Percentiles rank a stretch among this genome's conserved stretches.
Conservation (phyloP, 2,888 invertebrate species). For the Andrena flavipes region DNA sequence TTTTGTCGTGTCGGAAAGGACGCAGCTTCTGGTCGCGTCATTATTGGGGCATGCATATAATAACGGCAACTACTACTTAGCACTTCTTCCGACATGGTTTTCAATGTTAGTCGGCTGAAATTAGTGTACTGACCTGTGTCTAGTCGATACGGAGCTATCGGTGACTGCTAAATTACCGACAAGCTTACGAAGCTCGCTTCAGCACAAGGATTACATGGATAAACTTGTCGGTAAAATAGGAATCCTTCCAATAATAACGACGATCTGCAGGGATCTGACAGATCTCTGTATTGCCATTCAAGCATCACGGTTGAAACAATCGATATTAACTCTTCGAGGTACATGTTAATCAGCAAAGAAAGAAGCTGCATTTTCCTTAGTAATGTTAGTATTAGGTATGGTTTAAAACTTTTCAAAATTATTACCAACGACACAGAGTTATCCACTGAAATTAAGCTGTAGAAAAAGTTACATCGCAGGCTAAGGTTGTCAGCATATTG, state of each 20-base stretch:
- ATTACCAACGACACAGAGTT: too few species aligned
- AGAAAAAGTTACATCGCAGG: too few species aligned
- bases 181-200: not conserved
- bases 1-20: not conserved
- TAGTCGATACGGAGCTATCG: not conserved
- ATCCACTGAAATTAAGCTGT: too few species aligned
- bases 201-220: not conserved
- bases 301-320: not conserved
- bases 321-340: not conserved
- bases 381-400: too few species aligned
- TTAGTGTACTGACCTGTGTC: not conserved
- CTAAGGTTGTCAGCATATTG: too few species aligned
- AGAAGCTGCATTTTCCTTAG: too few species aligned
- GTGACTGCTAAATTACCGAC: constrained; percentile 45
- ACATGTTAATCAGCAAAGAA: too few species aligned
- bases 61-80: not conserved
- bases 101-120: too few species aligned
- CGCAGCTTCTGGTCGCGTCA: not conserved
- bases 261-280: constrained; percentile 31
- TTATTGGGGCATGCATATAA: not conserved
- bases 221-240: constrained; percentile 45
- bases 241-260: not conserved
- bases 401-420: too few species aligned
- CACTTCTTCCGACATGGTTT: too few species aligned
- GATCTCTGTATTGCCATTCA: constrained; percentile 11